Percentiles rank a stretch among this genome's conserved stretches.
Conservation (phyloP, 1,140 invertebrate genomes). For the Megathymus violae region DNA sequence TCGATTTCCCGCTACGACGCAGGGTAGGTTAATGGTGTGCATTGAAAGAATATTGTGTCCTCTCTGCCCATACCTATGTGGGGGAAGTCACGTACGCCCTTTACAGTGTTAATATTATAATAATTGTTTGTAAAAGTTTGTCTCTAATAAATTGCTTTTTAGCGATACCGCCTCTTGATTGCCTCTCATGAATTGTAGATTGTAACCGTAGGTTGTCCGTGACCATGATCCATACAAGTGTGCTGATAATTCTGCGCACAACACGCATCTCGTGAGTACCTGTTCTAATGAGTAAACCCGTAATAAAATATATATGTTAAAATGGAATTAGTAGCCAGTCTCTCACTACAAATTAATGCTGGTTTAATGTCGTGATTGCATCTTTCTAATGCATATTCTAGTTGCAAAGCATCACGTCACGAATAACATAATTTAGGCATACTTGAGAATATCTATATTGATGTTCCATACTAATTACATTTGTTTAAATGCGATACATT, state of each 20-base stretch:
- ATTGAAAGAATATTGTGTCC: conserved; percentile 1
- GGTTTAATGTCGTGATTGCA: conserved; percentile 11
- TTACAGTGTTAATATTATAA: no score
- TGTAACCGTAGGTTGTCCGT: no score
- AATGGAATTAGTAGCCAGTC: not conserved
- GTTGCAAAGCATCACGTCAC: not conserved
- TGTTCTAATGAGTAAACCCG: no score
- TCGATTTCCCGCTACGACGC: conserved; percentile 4
- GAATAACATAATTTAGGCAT: conserved; percentile 4
- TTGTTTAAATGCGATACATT: not conserved
- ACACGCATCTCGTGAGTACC: no score
- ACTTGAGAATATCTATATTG: not conserved
- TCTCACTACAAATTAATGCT: not conserved
- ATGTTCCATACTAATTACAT: conserved; percentile 8
- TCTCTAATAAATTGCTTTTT: no score
- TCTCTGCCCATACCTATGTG: not conserved
- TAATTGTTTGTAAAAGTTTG: no score
- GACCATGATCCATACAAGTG: no score
- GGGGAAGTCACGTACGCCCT: no score
- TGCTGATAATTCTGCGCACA: no score
- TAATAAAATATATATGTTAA: no score
- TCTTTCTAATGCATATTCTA: conserved; percentile 8
- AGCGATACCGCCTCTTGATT: no score
- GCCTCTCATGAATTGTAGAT: no score
- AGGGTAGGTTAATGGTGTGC: conserved; percentile 9